Base-by-base conservation (phyloP, 2,797 vertebrate genomes). In the Lateolabrax maculatus region DNA sequence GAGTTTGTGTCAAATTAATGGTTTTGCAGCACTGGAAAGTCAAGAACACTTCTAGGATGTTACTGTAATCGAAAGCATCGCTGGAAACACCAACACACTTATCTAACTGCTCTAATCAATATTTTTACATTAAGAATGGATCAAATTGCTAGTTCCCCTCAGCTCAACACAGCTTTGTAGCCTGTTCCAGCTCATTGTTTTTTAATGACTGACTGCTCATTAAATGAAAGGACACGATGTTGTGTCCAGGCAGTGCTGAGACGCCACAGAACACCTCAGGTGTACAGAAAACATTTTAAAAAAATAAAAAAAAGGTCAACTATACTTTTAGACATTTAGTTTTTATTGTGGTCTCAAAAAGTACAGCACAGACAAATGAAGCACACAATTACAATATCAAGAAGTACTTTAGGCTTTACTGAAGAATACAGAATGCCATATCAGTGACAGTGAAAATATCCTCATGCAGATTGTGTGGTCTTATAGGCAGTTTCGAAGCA, bases 301-400 rank as follows among this genome's bases (percentile, higher is more conserved):
- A 37, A 27, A 7, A 2, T 25, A 44, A 64, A 53, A 2, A 36
- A 39, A 37, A 0, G 41, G 19, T 36, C 27, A 41, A 5, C 46
- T 6, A 3, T 11, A 0, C 2, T 0, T 60, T 83, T 73, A 66
- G 81, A 92, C 87, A 91, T 75, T 79, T 52, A 84, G 51, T 78
- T 88, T 91, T 93, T 90, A 92, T 92, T 92, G 79, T 89, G 84
- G 41, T 88, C 83, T 94, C 87, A 84, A 93, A 94, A 93, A 90
- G 82, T 89, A 93, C 90, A 91, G 83, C 88, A 90, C 92, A 83
- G 80, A 89, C 73, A 87, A 89, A 90, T 88, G 57, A 91, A 90
- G 82, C 80, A 72, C 84, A 84, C 63, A 31, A 49, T 74, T 77
- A 89, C 90, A 74, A 82, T 78, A 89, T 84, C 71, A 55, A 88